A percentile compares a stretch with the other conserved stretches of the same genome.
These are phyloP conservation scores for Microcebus tavaratra DNA, from an alignment of 2,113 vertebrate species.

Conservation along the genomic window DNA sequence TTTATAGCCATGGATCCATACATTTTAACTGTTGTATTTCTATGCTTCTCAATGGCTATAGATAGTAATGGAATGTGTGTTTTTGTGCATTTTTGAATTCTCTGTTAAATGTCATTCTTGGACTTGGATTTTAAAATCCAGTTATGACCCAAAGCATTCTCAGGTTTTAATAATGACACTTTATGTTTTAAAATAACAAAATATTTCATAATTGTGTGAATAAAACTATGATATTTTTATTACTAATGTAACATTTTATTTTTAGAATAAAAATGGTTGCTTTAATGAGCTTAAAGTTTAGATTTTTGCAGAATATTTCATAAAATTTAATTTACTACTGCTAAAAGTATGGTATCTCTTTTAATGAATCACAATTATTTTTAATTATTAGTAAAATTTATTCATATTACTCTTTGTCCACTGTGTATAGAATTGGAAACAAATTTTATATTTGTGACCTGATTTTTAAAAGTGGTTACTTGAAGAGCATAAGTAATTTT, in stretches of 20 bases:
- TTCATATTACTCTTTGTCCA: neutral
- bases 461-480: constrained; percentile 22
- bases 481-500: neutral
- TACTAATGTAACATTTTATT: neutral
- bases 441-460: constrained; percentile 29
- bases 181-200: neutral
- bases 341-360: neutral
- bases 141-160: neutral
- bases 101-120: neutral
- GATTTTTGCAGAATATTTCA: constrained; percentile 3
- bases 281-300: neutral
- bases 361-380: neutral
- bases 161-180: neutral
- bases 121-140: constrained; percentile 19
- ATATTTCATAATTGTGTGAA: neutral
- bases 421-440: neutral
- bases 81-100: neutral
- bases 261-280: neutral
- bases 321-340: neutral
- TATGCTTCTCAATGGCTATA: neutral
- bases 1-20: neutral
- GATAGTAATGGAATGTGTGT: neutral
- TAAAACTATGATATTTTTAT: neutral
- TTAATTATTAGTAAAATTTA: neutral
- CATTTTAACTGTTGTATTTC: neutral